Evolutionary conservation across 2,888 invertebrate species (phyloP).

Genomic region (Macrosiphum euphorbiae): DNA sequence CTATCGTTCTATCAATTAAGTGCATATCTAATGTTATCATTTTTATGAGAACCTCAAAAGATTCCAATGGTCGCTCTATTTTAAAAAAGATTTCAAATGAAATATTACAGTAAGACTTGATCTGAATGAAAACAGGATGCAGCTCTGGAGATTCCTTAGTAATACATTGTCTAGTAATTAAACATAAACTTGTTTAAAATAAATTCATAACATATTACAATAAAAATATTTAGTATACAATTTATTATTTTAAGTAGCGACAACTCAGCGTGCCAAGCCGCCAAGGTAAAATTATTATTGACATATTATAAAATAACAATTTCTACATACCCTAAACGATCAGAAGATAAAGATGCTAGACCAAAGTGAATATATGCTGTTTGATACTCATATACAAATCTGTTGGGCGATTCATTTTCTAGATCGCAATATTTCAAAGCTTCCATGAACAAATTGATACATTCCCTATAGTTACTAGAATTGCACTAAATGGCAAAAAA

Average conservation of each 20-base stretch:
- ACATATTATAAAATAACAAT: slow-evolving; percentile 72
- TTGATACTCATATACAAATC: slow-evolving; percentile 84
- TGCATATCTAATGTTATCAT: not conserved
- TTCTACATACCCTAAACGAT: slow-evolving; percentile 71
- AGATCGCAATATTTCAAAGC: slow-evolving; percentile 83
- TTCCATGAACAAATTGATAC: slow-evolving; percentile 81
- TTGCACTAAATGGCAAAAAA: slow-evolving; percentile 68
- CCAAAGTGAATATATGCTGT: slow-evolving; percentile 85
- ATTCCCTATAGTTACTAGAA: slow-evolving; percentile 77
- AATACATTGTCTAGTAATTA: slow-evolving; percentile 73
- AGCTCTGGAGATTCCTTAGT: slow-evolving; percentile 75
- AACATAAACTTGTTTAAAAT: not conserved
- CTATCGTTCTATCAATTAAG: not conserved
- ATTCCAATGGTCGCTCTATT: slow-evolving; percentile 78
- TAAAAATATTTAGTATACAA: not conserved
- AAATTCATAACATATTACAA: no score
- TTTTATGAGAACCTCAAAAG: slow-evolving; percentile 73
- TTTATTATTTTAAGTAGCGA: not conserved
- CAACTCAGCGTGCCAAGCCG: not conserved
- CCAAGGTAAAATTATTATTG: not conserved
- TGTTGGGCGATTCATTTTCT: slow-evolving; percentile 78
- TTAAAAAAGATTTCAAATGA: slow-evolving; percentile 77
- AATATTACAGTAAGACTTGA: slow-evolving; percentile 77
- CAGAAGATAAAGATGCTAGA: slow-evolving; percentile 84
- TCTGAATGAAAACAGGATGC: not conserved